Conservation (phyloP, 2,113 vertebrate genomes). For the Salminus brasiliensis region DNA sequence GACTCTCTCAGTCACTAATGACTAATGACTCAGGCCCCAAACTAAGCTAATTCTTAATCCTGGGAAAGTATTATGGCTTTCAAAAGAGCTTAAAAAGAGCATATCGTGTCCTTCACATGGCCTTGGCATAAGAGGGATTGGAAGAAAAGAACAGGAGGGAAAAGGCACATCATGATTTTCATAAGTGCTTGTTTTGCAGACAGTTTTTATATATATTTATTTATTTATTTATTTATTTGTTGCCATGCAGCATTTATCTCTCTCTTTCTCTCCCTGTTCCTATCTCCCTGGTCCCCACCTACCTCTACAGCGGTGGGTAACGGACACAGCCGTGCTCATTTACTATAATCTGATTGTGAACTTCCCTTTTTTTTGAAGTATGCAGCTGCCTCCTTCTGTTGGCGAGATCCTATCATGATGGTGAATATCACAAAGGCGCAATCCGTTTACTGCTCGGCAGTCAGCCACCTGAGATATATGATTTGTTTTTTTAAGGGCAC, state of each 20-base stretch:
- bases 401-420: conserved; percentile 45
- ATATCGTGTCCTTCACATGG: conserved; percentile 43
- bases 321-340: conserved; percentile 43
- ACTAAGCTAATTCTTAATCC: conserved; percentile 40
- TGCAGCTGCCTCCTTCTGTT: conserved; percentile 44
- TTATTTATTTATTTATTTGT: neutral
- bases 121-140: conserved; percentile 33
- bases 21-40: conserved; percentile 43
- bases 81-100: conserved; percentile 31
- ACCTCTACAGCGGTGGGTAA: conserved; percentile 38
- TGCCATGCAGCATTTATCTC: conserved; percentile 28
- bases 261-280: neutral
- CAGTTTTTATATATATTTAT: conserved; percentile 12
- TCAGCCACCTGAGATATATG: conserved; percentile 42
- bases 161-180: conserved; percentile 12
- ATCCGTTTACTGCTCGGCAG: conserved; percentile 42
- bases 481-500: conserved; percentile 25
- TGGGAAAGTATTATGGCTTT: conserved; percentile 35
- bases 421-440: conserved; percentile 53
- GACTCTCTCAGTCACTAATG: conserved; percentile 30
- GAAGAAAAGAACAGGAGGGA: conserved; percentile 4
- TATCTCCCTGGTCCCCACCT: conserved; percentile 9
- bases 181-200: conserved; percentile 41
- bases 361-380: conserved; percentile 41
- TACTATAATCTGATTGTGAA: conserved; percentile 53